Percentiles rank a stretch among this genome's conserved stretches.
Evolutionary conservation across 2,113 vertebrate genomes (phyloP).

Genomic region (zebrafish (Danio rerio)): GRCz12tu NC_133193.1:43633501-43634000

Average conservation of each 20-base stretch:
- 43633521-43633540: not conserved
- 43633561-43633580: too few species aligned
- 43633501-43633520: not conserved
- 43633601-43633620: not conserved
- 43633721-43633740: conserved; percentile 78
- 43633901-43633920: not conserved
- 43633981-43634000: not conserved
- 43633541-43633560: not conserved
- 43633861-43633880: conserved; percentile 59
- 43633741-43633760: conserved; percentile 76
- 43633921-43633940: not conserved
- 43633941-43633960: not conserved
- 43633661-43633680: too few species aligned
- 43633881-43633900: not conserved
- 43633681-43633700: not conserved
- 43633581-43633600: not conserved
- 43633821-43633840: conserved; percentile 7
- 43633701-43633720: conserved; percentile 57
- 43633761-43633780: conserved; percentile 73
- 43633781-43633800: conserved; percentile 75
- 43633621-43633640: not conserved
- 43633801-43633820: not conserved
- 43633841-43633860: conserved; percentile 64
- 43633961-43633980: not conserved
- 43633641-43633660: too few species aligned